Percentiles rank a stretch among this genome's conserved stretches.
phyloP scores from a whole-genome alignment of 2,888 invertebrate genomes.

The Cheilosia variabilis region DNA sequence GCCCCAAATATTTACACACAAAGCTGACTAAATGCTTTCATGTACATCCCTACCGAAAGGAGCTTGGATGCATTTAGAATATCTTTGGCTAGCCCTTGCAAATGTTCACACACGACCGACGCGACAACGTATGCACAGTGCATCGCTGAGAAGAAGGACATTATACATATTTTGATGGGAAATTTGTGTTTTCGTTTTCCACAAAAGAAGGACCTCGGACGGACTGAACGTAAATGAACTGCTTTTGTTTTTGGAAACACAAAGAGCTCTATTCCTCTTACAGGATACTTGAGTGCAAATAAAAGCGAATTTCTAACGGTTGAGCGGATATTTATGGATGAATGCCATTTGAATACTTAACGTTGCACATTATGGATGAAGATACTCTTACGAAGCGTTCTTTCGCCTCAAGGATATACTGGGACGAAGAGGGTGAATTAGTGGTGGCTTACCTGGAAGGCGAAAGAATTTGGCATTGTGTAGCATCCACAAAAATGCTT shows the following conservation, averaged over 20 bases:
- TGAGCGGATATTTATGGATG: conserved; percentile 34
- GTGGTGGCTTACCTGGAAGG: background rate
- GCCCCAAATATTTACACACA: conserved; percentile 24
- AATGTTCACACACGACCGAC: background rate
- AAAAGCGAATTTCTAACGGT: conserved; percentile 24
- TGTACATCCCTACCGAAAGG: conserved; percentile 2
- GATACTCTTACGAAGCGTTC: background rate
- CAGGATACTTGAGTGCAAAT: background rate
- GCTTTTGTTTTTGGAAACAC: conserved; percentile 4
- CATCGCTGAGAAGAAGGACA: conserved; percentile 1
- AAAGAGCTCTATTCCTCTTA: too few relatives aligned
- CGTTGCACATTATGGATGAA: conserved; percentile 14
- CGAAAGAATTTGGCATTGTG: too few relatives aligned
- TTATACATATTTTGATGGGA: conserved; percentile 7
- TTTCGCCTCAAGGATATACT: background rate
- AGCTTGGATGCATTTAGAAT: conserved; percentile 15
- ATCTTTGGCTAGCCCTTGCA: conserved; percentile 43
- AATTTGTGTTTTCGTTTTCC: conserved; percentile 7
- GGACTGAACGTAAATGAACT: conserved; percentile 7
- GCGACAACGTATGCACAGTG: background rate
- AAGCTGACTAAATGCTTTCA: conserved; percentile 12
- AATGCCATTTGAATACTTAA: conserved; percentile 41
- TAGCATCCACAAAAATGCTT: too few relatives aligned
- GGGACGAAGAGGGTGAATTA: background rate
- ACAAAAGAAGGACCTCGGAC: background rate